Percentiles rank a stretch among this genome's conserved stretches.
Evolutionary conservation across 1,140 invertebrate genomes (phyloP).

Genomic region (Aphaenogaster ashmeadi): DNA sequence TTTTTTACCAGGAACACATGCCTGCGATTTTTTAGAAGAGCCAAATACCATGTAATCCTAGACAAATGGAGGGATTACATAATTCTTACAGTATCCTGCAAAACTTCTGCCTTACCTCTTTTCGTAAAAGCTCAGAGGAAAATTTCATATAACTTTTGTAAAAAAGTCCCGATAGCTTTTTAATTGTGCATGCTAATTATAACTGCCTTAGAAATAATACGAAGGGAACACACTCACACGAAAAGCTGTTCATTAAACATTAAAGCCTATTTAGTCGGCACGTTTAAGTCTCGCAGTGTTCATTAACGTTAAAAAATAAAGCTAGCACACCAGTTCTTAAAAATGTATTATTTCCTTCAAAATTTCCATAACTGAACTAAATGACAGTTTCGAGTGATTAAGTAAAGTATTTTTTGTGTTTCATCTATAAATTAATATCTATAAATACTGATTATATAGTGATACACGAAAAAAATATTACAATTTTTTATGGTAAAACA

Average conservation of each 20-base stretch:
- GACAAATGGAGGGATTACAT: conserved; percentile 24
- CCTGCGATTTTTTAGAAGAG: conserved; percentile 1
- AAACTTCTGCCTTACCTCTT: background rate
- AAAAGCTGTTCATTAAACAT: background rate
- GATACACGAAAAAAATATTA: background rate
- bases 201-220: background rate
- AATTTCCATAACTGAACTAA: background rate
- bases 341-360: background rate
- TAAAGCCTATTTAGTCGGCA: background rate
- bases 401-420: background rate
- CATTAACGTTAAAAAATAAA: background rate
- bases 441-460: background rate
- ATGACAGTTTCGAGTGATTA: background rate
- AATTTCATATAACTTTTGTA: background rate
- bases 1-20: background rate
- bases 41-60: background rate
- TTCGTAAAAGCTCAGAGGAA: background rate
- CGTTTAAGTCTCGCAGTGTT: background rate
- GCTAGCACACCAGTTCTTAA: background rate
- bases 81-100: conserved; percentile 10
- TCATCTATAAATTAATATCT: background rate
- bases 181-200: conserved; percentile 5
- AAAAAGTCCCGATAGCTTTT: background rate
- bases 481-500: background rate
- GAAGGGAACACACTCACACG: background rate